Base-by-base conservation (phyloP, 2,888 invertebrate species). In the Cyclophora albipunctata region DNA sequence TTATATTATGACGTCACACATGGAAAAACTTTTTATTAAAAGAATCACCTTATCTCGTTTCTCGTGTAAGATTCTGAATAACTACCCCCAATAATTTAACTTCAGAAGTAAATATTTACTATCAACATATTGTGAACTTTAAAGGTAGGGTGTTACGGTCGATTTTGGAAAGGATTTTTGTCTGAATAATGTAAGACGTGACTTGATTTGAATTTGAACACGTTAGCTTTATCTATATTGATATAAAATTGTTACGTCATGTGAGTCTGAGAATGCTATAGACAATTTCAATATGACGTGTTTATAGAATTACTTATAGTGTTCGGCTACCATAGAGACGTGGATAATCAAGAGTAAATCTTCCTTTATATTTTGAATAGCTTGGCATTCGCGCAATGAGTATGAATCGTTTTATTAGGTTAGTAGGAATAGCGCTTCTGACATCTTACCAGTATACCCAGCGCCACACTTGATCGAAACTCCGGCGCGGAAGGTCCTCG, bases 1-100 rank as follows among this genome's bases (percentile, higher is more conserved):
- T 20, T 20, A 20, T 20, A 20, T 20, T 20, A 20, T 20, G 20
- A 20, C 20, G 20, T 20, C 20, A 20, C 40, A 40, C 3, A 40
- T 7, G 40, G 40, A 2, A 3, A 40, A 40, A 40, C 40, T 40
- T 40, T 40, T 40, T 40, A 7, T 7, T 7, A 3, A 40, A 7
- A 40, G 7, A 40, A 7, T 7, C 40, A 7, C 40, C 40, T 40
- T 40, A 40, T 40, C 40, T 40, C 6, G 7, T 5, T 40, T 3
- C 6, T 7, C 40, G 7, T 7, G 55, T 61, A 59, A 68, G 60
- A 68, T 69, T 63, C 64, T 60, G 61, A 69, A 69, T 68, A 68
- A 68, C 67, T 52, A 51, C 58, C 59, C 54, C 57, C 59, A 57
- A 64, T 69, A 64, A 71, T 68, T 71, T 66, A 58, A 58, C 61